phyloP scores from a whole-genome alignment of 2,888 invertebrate genomes.

The Pollenia angustigena region DNA sequence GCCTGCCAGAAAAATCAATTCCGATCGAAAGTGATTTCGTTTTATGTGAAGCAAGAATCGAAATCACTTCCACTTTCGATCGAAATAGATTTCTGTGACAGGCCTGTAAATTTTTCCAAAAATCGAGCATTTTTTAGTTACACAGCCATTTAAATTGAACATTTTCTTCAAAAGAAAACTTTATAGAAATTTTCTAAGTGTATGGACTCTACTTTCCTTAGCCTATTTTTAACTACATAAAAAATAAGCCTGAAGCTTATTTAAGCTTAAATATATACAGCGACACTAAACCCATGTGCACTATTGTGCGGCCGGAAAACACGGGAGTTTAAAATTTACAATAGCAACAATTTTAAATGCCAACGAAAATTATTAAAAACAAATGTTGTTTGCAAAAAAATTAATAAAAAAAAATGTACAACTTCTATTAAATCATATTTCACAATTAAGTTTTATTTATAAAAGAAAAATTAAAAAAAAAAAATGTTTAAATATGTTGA shows the following conservation, averaged over 20 bases:
- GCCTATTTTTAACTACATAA: conserved; percentile 1
- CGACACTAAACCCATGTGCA: conserved; percentile 13
- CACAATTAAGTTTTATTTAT: conserved; percentile 42
- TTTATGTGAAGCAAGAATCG: too few species aligned
- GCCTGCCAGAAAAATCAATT: too few species aligned
- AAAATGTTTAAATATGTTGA: conserved; percentile 54
- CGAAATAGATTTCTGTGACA: too few species aligned
- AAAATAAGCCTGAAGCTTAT: conserved; percentile 47
- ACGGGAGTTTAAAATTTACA: background rate
- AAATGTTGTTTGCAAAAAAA: conserved; percentile 32
- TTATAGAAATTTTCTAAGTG: too few species aligned
- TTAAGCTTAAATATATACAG: background rate
- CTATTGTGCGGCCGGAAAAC: background rate
- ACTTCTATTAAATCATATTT: background rate
- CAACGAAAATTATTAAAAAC: conserved; percentile 49
- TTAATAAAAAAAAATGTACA: background rate
- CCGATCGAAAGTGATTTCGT: too few species aligned
- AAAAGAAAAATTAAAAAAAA: background rate
- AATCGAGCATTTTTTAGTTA: too few species aligned
- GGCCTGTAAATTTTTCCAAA: too few species aligned
- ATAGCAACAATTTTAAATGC: conserved; percentile 53
- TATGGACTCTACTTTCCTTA: too few species aligned
- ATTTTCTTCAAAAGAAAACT: too few species aligned
- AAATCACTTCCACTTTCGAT: too few species aligned
- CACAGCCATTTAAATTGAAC: too few species aligned